phyloP scores from a whole-genome alignment of 2,113 vertebrate genomes.

The Chloroceryle aenea region DNA sequence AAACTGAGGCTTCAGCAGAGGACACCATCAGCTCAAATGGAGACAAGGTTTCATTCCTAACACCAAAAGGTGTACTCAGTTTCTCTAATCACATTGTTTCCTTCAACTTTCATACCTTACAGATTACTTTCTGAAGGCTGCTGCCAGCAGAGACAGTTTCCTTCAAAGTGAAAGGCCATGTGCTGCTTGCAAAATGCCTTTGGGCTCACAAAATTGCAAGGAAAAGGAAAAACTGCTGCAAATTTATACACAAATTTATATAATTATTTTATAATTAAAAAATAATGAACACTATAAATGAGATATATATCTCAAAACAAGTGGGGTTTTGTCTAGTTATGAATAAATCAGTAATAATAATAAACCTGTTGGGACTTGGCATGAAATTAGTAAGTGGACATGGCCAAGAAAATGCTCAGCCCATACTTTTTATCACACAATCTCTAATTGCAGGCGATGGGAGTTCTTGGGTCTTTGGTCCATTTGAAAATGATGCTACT shows the following conservation, averaged over 20 bases:
- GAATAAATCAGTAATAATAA: background rate
- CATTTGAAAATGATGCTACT: background rate
- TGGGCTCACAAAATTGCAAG: background rate
- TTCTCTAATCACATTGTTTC: background rate
- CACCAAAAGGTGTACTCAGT: background rate
- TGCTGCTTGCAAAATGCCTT: background rate
- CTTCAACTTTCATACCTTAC: background rate
- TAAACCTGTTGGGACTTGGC: background rate
- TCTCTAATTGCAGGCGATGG: background rate
- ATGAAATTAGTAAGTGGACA: background rate
- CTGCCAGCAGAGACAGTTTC: background rate
- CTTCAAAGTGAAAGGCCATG: background rate
- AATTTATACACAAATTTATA: background rate
- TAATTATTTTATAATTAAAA: too few relatives aligned
- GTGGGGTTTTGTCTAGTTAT: background rate
- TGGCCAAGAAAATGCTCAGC: background rate
- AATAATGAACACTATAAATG: background rate
- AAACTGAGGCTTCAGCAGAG: background rate
- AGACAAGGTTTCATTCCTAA: background rate
- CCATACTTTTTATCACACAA: background rate
- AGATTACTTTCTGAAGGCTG: background rate
- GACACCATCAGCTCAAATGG: background rate
- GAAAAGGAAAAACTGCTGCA: background rate
- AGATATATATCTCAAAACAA: background rate
- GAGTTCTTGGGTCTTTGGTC: background rate